These are phyloP conservation scores for Ochotona princeps DNA, from an alignment of 2,113 vertebrate genomes.

Conservation along the genomic window DNA sequence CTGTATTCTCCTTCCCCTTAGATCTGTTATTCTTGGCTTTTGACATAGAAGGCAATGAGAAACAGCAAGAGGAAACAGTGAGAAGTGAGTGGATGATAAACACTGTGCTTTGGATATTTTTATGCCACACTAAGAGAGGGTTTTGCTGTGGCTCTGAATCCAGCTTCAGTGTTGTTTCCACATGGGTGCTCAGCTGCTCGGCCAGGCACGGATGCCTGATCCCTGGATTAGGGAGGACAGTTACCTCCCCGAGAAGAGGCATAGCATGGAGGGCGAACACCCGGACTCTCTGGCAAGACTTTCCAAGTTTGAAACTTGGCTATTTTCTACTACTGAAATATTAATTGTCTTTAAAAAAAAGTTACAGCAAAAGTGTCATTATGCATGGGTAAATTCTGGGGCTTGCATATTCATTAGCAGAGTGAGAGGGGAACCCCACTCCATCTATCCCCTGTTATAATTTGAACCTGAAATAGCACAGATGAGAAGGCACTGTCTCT, in stretches of 20 bases:
- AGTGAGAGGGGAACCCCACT: neutral
- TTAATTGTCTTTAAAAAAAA: neutral
- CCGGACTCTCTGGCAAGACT: neutral
- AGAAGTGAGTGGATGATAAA: neutral
- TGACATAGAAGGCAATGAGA: neutral
- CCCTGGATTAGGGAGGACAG: neutral
- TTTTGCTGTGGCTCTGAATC: neutral
- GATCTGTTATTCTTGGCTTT: constrained; percentile 31
- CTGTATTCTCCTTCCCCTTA: neutral
- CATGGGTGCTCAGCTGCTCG: neutral
- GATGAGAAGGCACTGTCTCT: neutral
- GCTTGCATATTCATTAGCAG: neutral
- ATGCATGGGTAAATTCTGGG: neutral
- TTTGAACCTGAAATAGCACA: constrained; percentile 40
- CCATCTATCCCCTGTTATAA: neutral
- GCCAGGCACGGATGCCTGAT: neutral
- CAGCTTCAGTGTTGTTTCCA: neutral
- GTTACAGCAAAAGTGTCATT: neutral
- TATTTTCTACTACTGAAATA: neutral
- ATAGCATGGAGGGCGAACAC: neutral
- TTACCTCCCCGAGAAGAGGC: neutral
- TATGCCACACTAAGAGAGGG: neutral
- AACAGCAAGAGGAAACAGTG: neutral
- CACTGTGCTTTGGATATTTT: neutral
- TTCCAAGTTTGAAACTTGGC: neutral